Evolutionary conservation across 64 coral and sea anemone species (phyloP).

Genomic region (Montipora sp.): DNA sequence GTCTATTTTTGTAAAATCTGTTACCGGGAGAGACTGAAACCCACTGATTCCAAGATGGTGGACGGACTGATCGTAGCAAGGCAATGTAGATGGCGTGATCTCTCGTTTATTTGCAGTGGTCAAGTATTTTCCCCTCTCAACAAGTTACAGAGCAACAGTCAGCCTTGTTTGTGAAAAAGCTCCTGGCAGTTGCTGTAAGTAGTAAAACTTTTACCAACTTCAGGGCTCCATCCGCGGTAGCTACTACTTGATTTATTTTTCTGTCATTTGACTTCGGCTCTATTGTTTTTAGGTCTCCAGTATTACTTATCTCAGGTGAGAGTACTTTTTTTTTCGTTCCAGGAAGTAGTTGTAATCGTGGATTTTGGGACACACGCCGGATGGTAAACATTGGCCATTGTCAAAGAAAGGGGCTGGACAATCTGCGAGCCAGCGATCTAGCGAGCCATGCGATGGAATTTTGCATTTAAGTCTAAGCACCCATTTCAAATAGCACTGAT

Average conservation of each 20-base stretch:
- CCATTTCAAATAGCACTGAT: no score
- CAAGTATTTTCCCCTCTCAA: slow-evolving; percentile 91
- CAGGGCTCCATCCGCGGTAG: not conserved
- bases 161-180: slow-evolving; percentile 97
- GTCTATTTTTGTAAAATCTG: not conserved
- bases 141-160: slow-evolving; percentile 99
- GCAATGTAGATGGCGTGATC: not conserved
- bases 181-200: slow-evolving; percentile 99
- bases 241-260: not conserved
- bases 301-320: slow-evolving; percentile 99
- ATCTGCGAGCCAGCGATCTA: no score
- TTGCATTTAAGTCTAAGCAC: no score
- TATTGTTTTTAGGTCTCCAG: slow-evolving; percentile 90
- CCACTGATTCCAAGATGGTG: not conserved
- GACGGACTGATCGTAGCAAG: no score
- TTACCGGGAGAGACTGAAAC: slow-evolving; percentile 11
- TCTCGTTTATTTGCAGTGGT: slow-evolving; percentile 68
- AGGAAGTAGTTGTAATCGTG: not conserved
- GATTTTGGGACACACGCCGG: not conserved
- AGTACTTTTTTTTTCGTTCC: not conserved
- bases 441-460: no score
- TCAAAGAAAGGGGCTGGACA: not conserved
- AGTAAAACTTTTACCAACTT: not conserved
- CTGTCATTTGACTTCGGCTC: not conserved
- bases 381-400: no score